Base-by-base conservation (phyloP, 35 echinoderm and acorn worm species). In the Apostichopus japonicus region DNA sequence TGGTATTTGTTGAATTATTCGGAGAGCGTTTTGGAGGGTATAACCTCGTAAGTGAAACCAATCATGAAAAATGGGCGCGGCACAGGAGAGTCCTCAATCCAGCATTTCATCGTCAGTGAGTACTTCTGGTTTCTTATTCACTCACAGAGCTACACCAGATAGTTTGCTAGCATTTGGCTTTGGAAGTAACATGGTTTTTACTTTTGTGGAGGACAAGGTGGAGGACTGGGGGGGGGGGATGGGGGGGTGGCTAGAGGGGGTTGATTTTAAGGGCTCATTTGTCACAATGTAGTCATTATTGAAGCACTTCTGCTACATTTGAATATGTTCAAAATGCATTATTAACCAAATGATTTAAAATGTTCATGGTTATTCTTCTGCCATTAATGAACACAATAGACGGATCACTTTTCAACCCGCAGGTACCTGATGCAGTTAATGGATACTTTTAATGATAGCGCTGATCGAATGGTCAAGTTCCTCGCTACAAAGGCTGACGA, bases 101-200 rank as follows among this genome's bases (percentile, higher is more conserved):
- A 15, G 94, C 94, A 53, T 95, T 95, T 25, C 90, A 95, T 65
- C 52, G 94, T 33, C 92, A 87, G 94, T 95, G 56, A 87, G 92
- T 93, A 56, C 57, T 7, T 1, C 8, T 61, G 6, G 8, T 61
- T 4, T 61, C 57, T 44, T 24, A 14, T 80, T 10, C 5, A 79
- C 16, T 33, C 4, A 80, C 51, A 14, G 10, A n/a, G 52, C 78
- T 6, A 24, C 10, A 10, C 6, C 27, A 5, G 51, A 27, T 19
- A 11, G 4, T 79, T 24, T 79, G 23, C 57, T 61, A 10, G 6
- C 7, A 61, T 61, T 61, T 10, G 57, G 8, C 8, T 10, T 61
- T 8, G 57, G 57, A 13, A 61, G 57, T 61, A 4, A 13, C 8
- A 61, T 10, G 13, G 57, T 61, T 6, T 61, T 61, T 13, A 61